Evolutionary conservation across 64 coral and sea anemone genomes (phyloP), one percentile per base, ranked within the genome.

Genomic region (Anthopleura sola): DNA sequence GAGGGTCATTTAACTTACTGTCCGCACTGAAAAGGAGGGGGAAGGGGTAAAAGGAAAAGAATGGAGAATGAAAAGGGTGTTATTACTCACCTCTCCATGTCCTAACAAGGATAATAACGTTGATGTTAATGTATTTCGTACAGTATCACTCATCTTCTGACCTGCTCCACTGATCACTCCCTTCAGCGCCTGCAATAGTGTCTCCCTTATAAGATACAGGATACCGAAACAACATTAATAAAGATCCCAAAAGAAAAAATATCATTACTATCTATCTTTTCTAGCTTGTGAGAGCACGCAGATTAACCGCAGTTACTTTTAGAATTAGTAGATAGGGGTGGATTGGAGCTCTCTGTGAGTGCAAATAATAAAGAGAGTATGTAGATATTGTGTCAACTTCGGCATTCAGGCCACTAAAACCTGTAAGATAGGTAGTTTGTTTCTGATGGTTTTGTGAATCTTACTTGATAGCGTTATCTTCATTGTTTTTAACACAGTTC

Each of bases 401-500:
- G 9, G 4, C 4, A 44, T 44, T 44, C 40, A 44, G 40, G 40
- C 40, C 40, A 44, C 4, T 44, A 8, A 8, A 44, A 8, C 40
- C 40, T 44, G 40, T 8, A 44, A 44, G 40, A 44, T 44, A 44
- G 9, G 40, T 6, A 8, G 40, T 44, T 44, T 44, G 40, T 44
- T 44, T 44, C 9, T 44, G 4, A 3, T 44, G 40, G 4, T 44
- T 3, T 44, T 44, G 40, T 44, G 40, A 24, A 50, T 3, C 49
- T 69, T 76, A 99, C 96, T 92, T 99, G 51, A 99, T 99, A 19
- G 90, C 90, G 55, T 89, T 92, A 46, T 99, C 96, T 48, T 99
- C 96, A 23, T 92, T 99, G 75, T 99, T 99, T 75, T 99, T 99
- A 0, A 99, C 87, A 13, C 96, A 92, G 84, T 99, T 99, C 33